Evolutionary conservation across 2,888 invertebrate genomes (phyloP).

Genomic region (Myopa tessellatipennis): DNA sequence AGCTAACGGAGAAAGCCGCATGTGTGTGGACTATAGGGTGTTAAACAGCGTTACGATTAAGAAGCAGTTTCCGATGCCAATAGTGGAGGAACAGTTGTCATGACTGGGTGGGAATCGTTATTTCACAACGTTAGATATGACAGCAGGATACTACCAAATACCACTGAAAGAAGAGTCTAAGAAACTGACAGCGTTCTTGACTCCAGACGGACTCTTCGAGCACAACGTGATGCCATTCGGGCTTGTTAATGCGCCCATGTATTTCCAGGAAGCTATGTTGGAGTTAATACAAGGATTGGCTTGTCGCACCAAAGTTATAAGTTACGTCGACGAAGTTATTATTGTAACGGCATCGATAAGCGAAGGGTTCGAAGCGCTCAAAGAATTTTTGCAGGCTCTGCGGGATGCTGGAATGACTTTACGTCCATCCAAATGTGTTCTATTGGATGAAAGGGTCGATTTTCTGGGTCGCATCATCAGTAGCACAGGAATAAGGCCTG

Average conservation of each 20-base stretch:
- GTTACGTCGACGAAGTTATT: slow-evolving; percentile 43
- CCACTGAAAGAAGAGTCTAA: too few relatives aligned
- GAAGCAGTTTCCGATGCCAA: neutral
- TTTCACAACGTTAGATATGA: too few relatives aligned
- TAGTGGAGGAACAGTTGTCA: too few relatives aligned
- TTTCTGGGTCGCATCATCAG: slow-evolving; percentile 44
- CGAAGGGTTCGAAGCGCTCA: slow-evolving; percentile 24
- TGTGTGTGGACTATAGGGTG: neutral
- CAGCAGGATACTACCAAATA: too few relatives aligned
- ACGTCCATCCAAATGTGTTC: neutral
- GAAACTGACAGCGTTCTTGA: too few relatives aligned
- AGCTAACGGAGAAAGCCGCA: neutral
- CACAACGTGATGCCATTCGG: too few relatives aligned
- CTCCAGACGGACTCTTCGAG: too few relatives aligned
- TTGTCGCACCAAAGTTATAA: slow-evolving; percentile 6
- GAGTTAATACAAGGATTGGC: slow-evolving; percentile 2
- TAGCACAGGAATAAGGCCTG: slow-evolving; percentile 38
- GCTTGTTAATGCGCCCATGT: too few relatives aligned
- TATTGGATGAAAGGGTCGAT: slow-evolving; percentile 31
- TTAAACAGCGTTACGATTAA: neutral
- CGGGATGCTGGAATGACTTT: neutral
- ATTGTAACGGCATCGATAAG: slow-evolving; percentile 33
- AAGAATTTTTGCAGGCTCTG: slow-evolving; percentile 34
- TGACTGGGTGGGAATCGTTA: too few relatives aligned
- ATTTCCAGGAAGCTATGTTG: neutral